Evolutionary conservation across 2,797 vertebrate species (phyloP).

Genomic region (Lutjanus argentimaculatus): DNA sequence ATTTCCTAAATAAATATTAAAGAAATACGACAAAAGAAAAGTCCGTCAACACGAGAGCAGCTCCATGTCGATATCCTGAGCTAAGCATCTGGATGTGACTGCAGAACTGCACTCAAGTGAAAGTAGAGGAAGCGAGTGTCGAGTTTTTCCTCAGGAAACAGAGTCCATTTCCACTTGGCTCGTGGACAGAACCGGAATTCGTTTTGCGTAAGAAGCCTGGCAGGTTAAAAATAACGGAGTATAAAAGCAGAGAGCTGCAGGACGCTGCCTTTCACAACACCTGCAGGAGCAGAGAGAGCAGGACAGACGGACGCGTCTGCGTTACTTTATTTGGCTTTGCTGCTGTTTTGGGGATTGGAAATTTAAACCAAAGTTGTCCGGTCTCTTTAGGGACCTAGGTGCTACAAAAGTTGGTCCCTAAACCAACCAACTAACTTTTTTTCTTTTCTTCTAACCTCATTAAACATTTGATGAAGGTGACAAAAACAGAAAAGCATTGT

Average conservation of each 20-base stretch:
- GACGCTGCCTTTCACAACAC: slow-evolving; percentile 51
- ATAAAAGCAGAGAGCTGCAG: slow-evolving; percentile 83
- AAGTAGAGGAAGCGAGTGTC: slow-evolving; percentile 77
- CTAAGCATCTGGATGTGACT: slow-evolving; percentile 36
- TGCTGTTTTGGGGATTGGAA: not conserved
- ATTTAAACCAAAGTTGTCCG: not conserved
- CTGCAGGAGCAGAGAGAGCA: slow-evolving; percentile 39
- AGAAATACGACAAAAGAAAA: not conserved
- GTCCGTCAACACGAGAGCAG: not conserved
- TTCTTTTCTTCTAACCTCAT: not conserved
- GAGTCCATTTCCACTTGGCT: slow-evolving; percentile 94
- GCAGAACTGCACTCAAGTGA: slow-evolving; percentile 57
- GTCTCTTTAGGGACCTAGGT: not conserved
- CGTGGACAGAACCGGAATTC: slow-evolving; percentile 84
- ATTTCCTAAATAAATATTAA: not conserved
- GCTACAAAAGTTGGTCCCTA: not conserved
- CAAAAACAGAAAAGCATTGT: not conserved
- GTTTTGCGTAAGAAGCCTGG: slow-evolving; percentile 89
- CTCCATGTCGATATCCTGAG: slow-evolving; percentile 26
- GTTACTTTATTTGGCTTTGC: not conserved
- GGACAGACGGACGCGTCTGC: not conserved
- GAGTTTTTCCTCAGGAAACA: slow-evolving; percentile 88
- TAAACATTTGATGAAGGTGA: not conserved
- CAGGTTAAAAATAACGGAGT: slow-evolving; percentile 91
- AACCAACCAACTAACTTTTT: not conserved